Evolutionary conservation across 2,797 vertebrate genomes (phyloP).

Genomic region (Liparis tanakae): DNA sequence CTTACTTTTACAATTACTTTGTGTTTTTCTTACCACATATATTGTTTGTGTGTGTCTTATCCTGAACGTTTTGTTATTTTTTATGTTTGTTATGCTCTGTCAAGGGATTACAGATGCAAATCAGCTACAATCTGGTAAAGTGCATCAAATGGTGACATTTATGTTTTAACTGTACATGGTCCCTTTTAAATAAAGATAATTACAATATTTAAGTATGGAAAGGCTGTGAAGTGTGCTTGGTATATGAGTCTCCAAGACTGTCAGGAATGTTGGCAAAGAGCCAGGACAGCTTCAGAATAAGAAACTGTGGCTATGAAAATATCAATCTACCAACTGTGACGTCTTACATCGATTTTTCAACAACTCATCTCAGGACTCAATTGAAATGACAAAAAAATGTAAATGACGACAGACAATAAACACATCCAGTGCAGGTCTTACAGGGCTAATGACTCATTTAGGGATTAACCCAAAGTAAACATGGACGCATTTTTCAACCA

Average conservation of each 20-base stretch:
- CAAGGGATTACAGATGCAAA: too few relatives aligned
- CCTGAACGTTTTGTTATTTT: too few relatives aligned
- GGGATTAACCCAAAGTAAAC: constrained; percentile 64
- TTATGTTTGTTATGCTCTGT: too few relatives aligned
- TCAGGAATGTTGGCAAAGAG: not conserved
- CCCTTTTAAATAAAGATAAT: too few relatives aligned
- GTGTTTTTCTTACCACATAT: too few relatives aligned
- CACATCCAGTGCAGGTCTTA: constrained; percentile 15
- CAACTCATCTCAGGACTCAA: not conserved
- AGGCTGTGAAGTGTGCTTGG: not conserved
- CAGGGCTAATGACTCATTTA: constrained; percentile 41
- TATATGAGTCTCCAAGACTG: not conserved
- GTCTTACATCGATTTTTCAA: not conserved
- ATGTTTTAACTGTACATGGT: too few relatives aligned
- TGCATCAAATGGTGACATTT: too few relatives aligned
- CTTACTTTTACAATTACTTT: too few relatives aligned
- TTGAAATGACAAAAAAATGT: not conserved
- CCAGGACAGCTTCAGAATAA: not conserved
- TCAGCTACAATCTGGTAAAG: too few relatives aligned
- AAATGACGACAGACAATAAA: not conserved
- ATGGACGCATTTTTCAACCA: constrained; percentile 12
- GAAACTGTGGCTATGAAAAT: not conserved
- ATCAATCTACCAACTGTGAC: not conserved
- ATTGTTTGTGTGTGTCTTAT: too few relatives aligned
- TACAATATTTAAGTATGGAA: not conserved